Evolutionary conservation across 2,888 invertebrate genomes (phyloP), one percentile per base, ranked within the genome.

Genomic region (Erebia ligea): DNA sequence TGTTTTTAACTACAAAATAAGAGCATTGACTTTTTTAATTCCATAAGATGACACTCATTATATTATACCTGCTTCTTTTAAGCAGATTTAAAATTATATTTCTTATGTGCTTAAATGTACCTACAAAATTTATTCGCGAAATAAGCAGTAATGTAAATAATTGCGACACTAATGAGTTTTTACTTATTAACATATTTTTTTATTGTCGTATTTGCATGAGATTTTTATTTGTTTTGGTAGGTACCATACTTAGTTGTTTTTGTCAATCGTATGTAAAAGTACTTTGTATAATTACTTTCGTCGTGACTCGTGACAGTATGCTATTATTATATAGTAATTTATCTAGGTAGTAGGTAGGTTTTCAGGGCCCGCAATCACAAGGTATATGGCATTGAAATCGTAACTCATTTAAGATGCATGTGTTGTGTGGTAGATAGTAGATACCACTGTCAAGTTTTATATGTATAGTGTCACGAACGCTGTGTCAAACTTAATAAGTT

Each of bases 131-230:
- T 45, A 45, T 62, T 48, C 13, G 45, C 48, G 48, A 50, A 5
- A 50, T 59, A 50, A 56, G 64, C 62, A 62, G 19, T 45, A 6
- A 62, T 0, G 40, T 74, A 76, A 78, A 80, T 79, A 74, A 81
- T 82, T 77, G 78, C 78, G 75, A 77, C 75, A 76, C 52, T 15
- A 19, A 63, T 48, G 15, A 42, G 13, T 57, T 34, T 58, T 69
- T 34, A 13, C 74, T 81, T 78, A 82, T 75, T 76, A 76, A 82
- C 82, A 84, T 79, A 74, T 68, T 75, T 71, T 81, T 80, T 67
- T 75, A 79, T 5, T 34, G 9, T 54, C 80, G 79, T 82, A 80
- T 81, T 75, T 85, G 87, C 87, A 87, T 88, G 88, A 69, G 25
- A 57, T 59, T 66, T 68, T 70, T 19, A 50, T 48, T 45, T 64